Base-by-base conservation (phyloP, 2,888 invertebrate species). In the Hymenopus coronatus region DNA sequence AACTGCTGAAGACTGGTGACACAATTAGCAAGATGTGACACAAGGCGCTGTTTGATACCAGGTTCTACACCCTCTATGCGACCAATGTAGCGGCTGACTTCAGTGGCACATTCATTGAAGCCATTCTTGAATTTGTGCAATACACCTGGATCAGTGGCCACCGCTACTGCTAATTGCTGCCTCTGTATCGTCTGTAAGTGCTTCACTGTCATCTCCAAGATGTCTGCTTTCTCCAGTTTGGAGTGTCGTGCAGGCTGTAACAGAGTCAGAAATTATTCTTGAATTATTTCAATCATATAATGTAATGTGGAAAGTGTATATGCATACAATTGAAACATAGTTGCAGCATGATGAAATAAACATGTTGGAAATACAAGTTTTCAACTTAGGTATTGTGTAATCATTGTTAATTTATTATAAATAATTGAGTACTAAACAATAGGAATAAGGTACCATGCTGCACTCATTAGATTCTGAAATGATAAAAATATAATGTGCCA, bases 211-310 rank as follows among this genome's bases (percentile, higher is more conserved):
- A 98, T 96, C 93, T 99, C 99, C 88, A 99, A 94, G 91, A 99
- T 98, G 93, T 99, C 99, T 0, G 99, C 98, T 93, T 99, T 99
- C 93, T 99, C 99, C 92, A 99, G 94, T 93, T 99, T 99, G 8
- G 98, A 98, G 94, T 98, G 98, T 89, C 98, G 96, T 2, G 98
- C 96, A 82, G 98, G 98, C 98, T 98, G 95, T 70, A 90, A 92
- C 91, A 92, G 3, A 25, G 25, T 84, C 25, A 88, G 90, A 92
- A 87, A 89, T 70, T 4, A 20, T 70, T 70, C 54, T 20, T 70
- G 88, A 91, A 92, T 92, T 91, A 93, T 93, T 91, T 93, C 93
- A 91, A 93, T 93, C 89, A 93, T 93, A 12, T 40, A 40, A 40
- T 1, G 12, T 40, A 12, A 40, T 40, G 40, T 40, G 40, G 27